These are phyloP conservation scores for Drosophila bocqueti DNA, from an alignment of 1,140 invertebrate genomes.

Conservation along the genomic window DNA sequence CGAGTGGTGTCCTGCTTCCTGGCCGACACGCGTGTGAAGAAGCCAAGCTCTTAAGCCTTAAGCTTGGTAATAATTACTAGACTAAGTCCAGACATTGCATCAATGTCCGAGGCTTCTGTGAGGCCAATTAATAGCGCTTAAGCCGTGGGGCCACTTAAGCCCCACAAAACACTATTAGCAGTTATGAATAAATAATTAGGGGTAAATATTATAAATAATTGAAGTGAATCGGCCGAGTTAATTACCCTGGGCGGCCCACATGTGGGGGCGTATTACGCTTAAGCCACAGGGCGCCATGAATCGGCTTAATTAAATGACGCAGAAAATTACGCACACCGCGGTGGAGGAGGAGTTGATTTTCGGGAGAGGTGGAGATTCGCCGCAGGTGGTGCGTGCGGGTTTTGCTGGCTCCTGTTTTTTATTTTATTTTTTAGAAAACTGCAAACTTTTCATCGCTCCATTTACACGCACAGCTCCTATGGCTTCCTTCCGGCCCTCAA, in stretches of 20 bases:
- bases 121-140: slow-evolving; percentile 63
- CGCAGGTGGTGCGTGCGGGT: slow-evolving; percentile 60
- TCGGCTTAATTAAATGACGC: slow-evolving; percentile 84
- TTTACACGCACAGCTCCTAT: slow-evolving; percentile 71
- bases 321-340: slow-evolving; percentile 79
- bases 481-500: slow-evolving; percentile 76
- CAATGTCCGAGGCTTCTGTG: slow-evolving; percentile 57
- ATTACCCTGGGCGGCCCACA: slow-evolving; percentile 43
- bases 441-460: slow-evolving; percentile 57
- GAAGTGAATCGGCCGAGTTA: slow-evolving; percentile 60
- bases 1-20: slow-evolving; percentile 65
- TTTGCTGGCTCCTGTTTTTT: slow-evolving; percentile 24
- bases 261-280: slow-evolving; percentile 18
- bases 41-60: slow-evolving; percentile 22
- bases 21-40: slow-evolving; percentile 66
- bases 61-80: background rate
- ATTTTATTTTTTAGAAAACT: slow-evolving; percentile 39
- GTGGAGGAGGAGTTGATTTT: background rate
- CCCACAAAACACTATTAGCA: slow-evolving; percentile 72
- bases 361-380: slow-evolving; percentile 5
- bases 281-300: slow-evolving; percentile 45
- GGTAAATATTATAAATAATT: slow-evolving; percentile 72
- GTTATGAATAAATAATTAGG: slow-evolving; percentile 79
- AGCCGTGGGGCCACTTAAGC: slow-evolving; percentile 30
- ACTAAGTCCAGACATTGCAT: slow-evolving; percentile 65